These are phyloP conservation scores for Ceriagrion tenellum DNA, from an alignment of 2,888 invertebrate genomes.

Conservation along the genomic window DNA sequence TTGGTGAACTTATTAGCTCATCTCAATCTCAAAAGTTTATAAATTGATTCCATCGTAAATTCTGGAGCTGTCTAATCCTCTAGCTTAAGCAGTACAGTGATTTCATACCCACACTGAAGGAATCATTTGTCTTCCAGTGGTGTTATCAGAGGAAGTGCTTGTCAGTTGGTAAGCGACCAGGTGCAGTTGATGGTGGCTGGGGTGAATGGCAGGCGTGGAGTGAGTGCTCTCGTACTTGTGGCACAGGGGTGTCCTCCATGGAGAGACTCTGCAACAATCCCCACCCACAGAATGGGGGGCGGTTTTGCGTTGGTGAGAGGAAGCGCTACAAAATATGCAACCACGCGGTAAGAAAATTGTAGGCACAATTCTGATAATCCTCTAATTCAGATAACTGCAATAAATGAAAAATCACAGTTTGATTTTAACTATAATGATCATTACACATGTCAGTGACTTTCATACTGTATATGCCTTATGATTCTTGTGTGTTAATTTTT, in stretches of 20 bases:
- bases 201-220: conserved; percentile 79
- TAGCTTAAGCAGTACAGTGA: too few species aligned
- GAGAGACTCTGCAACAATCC: conserved; percentile 80
- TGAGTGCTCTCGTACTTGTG: conserved; percentile 79
- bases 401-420: background rate
- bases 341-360: conserved; percentile 76
- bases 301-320: conserved; percentile 79
- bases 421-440: too few species aligned
- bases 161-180: conserved; percentile 78
- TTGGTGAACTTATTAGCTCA: too few species aligned
- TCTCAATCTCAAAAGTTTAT: too few species aligned
- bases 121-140: conserved; percentile 77
- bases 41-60: too few species aligned
- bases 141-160: conserved; percentile 80
- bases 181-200: conserved; percentile 80
- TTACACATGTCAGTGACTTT: too few species aligned
- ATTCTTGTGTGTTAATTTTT: too few species aligned
- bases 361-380: too few species aligned
- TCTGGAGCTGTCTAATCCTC: too few species aligned
- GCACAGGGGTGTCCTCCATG: conserved; percentile 79
- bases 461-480: too few species aligned
- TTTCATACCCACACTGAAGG: too few species aligned
- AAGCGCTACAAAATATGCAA: conserved; percentile 80
- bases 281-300: conserved; percentile 79
- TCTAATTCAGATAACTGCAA: background rate